Evolutionary conservation across 1,140 invertebrate genomes (phyloP).

Genomic region (Zaprionus ornatus): DNA sequence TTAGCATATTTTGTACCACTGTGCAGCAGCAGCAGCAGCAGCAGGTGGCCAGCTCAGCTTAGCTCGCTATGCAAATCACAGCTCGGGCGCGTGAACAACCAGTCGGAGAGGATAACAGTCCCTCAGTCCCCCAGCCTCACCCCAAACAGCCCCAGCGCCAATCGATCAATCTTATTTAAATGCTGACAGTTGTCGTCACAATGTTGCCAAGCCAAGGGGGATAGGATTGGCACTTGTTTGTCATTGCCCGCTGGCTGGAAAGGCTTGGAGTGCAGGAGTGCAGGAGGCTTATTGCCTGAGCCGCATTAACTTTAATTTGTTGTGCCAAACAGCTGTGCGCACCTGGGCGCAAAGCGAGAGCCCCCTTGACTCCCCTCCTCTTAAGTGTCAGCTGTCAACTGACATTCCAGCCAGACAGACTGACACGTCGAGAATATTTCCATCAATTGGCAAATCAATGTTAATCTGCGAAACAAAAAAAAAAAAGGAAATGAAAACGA

Average conservation of each 20-base stretch:
- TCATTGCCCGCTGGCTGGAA: conserved; percentile 49
- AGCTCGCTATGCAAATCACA: conserved; percentile 52
- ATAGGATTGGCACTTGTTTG: conserved; percentile 42
- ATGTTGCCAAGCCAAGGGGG: conserved; percentile 46
- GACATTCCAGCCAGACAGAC: conserved; percentile 38
- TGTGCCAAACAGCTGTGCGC: conserved; percentile 60
- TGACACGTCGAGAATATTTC: conserved; percentile 46
- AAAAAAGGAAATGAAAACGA: background rate
- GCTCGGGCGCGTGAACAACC: conserved; percentile 38
- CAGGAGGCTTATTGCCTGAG: conserved; percentile 60
- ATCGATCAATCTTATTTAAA: conserved; percentile 83
- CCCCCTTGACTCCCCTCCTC: background rate
- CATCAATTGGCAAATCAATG: conserved; percentile 51
- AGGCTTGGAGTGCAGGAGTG: conserved; percentile 49
- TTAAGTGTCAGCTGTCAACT: conserved; percentile 41
- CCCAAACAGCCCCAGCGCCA: conserved; percentile 45
- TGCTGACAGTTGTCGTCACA: conserved; percentile 78
- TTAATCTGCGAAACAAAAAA: conserved; percentile 8
- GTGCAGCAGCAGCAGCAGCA: background rate
- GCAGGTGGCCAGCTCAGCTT: conserved; percentile 3
- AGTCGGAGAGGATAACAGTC: background rate
- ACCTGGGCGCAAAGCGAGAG: conserved; percentile 28
- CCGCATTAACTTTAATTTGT: conserved; percentile 80
- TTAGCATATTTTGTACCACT: conserved; percentile 19
- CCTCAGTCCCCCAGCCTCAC: conserved; percentile 9